A percentile compares a stretch with the other conserved stretches of the same genome.
Evolutionary conservation across 2,888 invertebrate genomes (phyloP).

Genomic region (Hemithea aestivaria): DNA sequence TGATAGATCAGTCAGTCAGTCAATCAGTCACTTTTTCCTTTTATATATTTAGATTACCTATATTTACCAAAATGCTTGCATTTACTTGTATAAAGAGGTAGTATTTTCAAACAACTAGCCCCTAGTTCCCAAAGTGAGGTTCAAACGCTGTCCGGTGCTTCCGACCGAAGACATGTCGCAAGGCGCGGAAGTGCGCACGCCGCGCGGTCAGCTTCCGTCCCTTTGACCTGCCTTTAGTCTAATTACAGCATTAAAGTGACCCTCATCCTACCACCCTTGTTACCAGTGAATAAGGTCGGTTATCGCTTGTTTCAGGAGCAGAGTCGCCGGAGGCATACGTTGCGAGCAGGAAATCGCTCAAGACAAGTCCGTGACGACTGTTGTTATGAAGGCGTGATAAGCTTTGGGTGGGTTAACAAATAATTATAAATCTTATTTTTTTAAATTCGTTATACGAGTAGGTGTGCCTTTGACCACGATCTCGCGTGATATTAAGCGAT

Average conservation of each 20-base stretch:
- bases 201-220: conserved; percentile 70
- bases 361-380: conserved; percentile 45
- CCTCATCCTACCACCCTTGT: conserved; percentile 25
- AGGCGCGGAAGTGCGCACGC: conserved; percentile 57
- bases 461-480: no score
- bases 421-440: conserved; percentile 7
- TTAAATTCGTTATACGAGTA: no score
- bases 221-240: conserved; percentile 69
- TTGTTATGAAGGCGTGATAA: conserved; percentile 31
- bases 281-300: conserved; percentile 27
- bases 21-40: no score
- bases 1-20: no score
- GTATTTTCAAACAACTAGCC: conserved; percentile 20
- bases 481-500: no score
- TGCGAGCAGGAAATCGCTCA: conserved; percentile 57
- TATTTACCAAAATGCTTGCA: no score
- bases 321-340: conserved; percentile 40
- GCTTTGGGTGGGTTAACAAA: conserved; percentile 24
- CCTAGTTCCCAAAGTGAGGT: conserved; percentile 31
- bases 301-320: conserved; percentile 34
- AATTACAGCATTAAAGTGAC: conserved; percentile 53
- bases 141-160: conserved; percentile 42
- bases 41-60: no score
- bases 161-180: conserved; percentile 56
- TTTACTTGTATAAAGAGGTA: no score